Evolutionary conservation across 2,797 vertebrate genomes (phyloP), one percentile per base, ranked within the genome.

Genomic region (Dromococcyx pavoninus): DNA sequence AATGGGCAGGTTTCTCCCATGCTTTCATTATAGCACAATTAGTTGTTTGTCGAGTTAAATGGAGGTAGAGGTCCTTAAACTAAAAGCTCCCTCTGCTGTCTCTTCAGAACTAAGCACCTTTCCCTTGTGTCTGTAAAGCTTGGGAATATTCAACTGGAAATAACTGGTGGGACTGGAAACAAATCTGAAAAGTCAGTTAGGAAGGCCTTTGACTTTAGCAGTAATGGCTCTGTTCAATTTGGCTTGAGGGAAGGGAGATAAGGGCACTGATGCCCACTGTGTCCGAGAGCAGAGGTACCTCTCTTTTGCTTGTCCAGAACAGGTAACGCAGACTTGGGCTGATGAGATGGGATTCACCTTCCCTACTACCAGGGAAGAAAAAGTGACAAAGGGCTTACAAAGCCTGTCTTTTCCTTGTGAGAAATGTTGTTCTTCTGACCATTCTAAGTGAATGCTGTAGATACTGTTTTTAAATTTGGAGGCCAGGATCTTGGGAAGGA

Each of bases 21-120:
- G 61, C 30, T 73, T 87, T 79, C 35, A 24, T 51, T 75, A 7
- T 24, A 72, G n/a, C 19, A 37, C 57, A 43, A 2, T 80, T 58
- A 60, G 11, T 51, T 75, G 64, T 72, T 92, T 8, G 6, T 56
- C 50, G 58, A 4, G 19, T 88, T 91, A 71, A 71, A 21, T 23
- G 39, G 87, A 88, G 44, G 18, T 74, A 22, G 58, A 75, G 73
- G 33, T 89, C 41, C 57, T 86, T 82, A 73, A 84, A 71, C 60
- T 46, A 10, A 88, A 95, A 87, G 92, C 88, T 94, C 92, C 96
- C 89, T 95, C 91, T 94, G 37, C 83, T 96, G 92, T 92, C 60
- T 54, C 33, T 41, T 82, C 60, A 39, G 67, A 64, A 46, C 62
- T 62, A 67, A 25, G 56, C 93, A 90, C 62, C 30, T 86, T 81